Evolutionary conservation across 1,140 invertebrate species (phyloP).

Genomic region (Tetramorium alpestre): DNA sequence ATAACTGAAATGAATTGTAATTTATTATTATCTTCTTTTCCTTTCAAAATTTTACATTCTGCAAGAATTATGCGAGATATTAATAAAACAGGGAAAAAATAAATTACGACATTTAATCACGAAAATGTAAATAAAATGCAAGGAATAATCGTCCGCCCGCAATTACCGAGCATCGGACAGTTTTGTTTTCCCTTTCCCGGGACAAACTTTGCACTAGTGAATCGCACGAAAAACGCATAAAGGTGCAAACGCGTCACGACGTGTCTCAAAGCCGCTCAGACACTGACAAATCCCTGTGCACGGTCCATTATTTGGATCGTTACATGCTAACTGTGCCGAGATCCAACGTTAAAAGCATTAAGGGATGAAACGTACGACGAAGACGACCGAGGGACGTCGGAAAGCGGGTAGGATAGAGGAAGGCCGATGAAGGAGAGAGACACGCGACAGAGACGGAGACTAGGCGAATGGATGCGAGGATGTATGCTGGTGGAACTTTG

Average conservation of each 20-base stretch:
- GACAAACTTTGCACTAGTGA: neutral
- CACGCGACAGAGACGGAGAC: constrained; percentile 14
- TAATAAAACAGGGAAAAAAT: neutral
- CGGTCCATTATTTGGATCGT: constrained; percentile 35
- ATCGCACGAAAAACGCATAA: neutral
- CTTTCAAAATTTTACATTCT: neutral
- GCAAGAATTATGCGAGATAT: neutral
- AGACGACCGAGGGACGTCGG: neutral
- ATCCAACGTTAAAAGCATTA: constrained; percentile 64
- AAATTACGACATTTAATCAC: neutral
- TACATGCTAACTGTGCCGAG: constrained; percentile 38
- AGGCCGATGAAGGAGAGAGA: neutral
- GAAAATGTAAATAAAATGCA: neutral
- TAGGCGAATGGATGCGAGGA: constrained; percentile 26
- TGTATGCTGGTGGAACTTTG: constrained; percentile 64
- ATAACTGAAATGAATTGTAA: neutral
- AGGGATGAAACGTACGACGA: constrained; percentile 36
- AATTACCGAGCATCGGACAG: neutral
- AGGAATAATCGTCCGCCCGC: neutral
- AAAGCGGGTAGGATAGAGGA: neutral
- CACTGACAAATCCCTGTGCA: constrained; percentile 31
- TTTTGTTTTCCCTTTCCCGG: neutral
- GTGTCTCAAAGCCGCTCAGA: neutral
- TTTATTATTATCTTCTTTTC: neutral
- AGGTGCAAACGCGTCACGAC: neutral